Evolutionary conservation across 1,140 invertebrate genomes (phyloP), one percentile per base, ranked within the genome.

Genomic region (Drosophila obscura): DNA sequence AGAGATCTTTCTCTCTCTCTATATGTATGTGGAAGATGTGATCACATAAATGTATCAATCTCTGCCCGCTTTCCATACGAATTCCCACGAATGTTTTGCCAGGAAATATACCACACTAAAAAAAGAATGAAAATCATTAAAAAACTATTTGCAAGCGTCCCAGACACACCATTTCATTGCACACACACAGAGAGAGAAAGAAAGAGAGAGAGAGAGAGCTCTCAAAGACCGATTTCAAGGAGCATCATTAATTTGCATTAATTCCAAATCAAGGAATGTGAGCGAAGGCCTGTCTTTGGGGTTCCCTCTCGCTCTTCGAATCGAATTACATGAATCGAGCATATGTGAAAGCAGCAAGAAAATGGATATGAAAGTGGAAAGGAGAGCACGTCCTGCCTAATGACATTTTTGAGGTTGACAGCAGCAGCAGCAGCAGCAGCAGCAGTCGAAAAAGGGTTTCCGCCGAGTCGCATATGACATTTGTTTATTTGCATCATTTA

Each of bases 401-500:
- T 88, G 83, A 89, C 83, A 88, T 84, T 89, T 89, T 83, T 85
- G 82, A 85, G 83, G 82, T 88, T 87, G 82, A 82, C 83, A 88
- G 71, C 61, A 35, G 9, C 31, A 35, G 31, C 31, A 35, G 9
- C 31, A 3, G 31, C 31, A 35, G 31, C 31, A 39, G 35, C 35
- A 13, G 35, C 35, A 75, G 48, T 19, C 9, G 24, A 45, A 67
- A 28, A 65, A 60, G 58, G 52, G 50, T 73, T 73, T 61, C 28
- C 43, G 16, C 43, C 15, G 24, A 16, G 16, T 46, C 82, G 82
- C 83, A 90, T 90, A 90, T 90, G 87, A 90, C 81, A 80, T 90
- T 90, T 90, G 81, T 90, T 90, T 90, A 90, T 90, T 90, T 90
- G 87, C 85, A 90, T 90, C 87, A 90, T 90, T 90, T 90, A 90